These are phyloP conservation scores for Lasioglossum oenotherae DNA, from an alignment of 2,888 invertebrate genomes.

Conservation along the genomic window DNA sequence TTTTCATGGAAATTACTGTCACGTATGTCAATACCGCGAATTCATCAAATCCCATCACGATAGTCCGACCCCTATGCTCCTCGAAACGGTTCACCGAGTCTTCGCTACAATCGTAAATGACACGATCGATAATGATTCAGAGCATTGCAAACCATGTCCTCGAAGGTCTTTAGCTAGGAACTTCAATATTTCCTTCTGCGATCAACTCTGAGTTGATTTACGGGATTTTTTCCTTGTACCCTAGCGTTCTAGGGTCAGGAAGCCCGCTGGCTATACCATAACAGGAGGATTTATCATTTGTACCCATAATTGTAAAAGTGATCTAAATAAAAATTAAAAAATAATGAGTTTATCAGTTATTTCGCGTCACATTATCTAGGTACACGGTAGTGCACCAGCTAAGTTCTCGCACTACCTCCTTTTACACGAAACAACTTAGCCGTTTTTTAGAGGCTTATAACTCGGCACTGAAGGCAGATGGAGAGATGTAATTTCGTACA, in stretches of 20 bases:
- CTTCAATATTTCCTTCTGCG: not conserved
- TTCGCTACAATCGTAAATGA: not conserved
- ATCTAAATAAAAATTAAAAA: too few relatives aligned
- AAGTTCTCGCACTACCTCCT: too few relatives aligned
- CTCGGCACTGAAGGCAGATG: too few relatives aligned
- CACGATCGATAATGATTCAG: not conserved
- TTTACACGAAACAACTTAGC: too few relatives aligned
- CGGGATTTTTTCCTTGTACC: not conserved
- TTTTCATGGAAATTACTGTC: slow-evolving; percentile 58
- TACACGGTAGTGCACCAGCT: too few relatives aligned
- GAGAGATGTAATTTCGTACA: too few relatives aligned
- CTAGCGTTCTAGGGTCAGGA: not conserved
- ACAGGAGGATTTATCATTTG: too few relatives aligned
- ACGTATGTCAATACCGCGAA: slow-evolving; percentile 62
- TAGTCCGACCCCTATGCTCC: not conserved
- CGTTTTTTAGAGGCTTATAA: too few relatives aligned
- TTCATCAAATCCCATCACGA: slow-evolving; percentile 50
- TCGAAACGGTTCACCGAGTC: not conserved
- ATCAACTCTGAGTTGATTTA: not conserved
- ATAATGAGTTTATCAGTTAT: too few relatives aligned
- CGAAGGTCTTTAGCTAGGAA: not conserved
- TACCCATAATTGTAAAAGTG: too few relatives aligned
- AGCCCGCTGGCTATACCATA: too few relatives aligned
- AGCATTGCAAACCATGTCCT: not conserved
- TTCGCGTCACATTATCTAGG: too few relatives aligned